These are phyloP conservation scores for Rhombomys opimus DNA, from an alignment of 2,113 vertebrate species.

Conservation along the genomic window DNA sequence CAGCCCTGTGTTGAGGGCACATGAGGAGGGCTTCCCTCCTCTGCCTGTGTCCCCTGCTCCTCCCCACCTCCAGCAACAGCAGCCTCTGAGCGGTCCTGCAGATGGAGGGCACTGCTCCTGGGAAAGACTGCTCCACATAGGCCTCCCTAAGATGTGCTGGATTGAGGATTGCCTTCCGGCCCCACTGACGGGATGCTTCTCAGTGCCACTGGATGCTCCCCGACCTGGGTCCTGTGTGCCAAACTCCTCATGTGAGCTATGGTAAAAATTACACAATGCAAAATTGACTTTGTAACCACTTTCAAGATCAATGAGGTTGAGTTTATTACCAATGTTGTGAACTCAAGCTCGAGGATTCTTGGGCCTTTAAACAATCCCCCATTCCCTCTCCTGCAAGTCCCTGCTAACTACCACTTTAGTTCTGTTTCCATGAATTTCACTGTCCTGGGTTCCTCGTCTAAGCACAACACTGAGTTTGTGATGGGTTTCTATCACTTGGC, in stretches of 20 bases:
- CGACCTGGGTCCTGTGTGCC: neutral
- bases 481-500: neutral
- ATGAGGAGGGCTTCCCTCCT: rapidly evolving
- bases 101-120: rapidly evolving
- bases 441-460: rapidly evolving
- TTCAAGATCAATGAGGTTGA: neutral
- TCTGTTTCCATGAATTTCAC: neutral
- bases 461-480: neutral
- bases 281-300: neutral
- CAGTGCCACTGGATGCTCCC: neutral
- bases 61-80: neutral
- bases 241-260: neutral
- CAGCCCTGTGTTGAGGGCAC: neutral
- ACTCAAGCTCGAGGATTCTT: neutral
- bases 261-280: neutral
- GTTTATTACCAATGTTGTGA: no score
- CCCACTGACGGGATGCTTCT: neutral
- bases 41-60: no score
- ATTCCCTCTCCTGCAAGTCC: no score
- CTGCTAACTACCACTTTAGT: no score
- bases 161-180: rapidly evolving
- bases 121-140: rapidly evolving
- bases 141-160: neutral
- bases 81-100: neutral
- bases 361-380: neutral